Base-by-base conservation (phyloP, 1,140 invertebrate species). In the Luehdorfia chinensis region DNA sequence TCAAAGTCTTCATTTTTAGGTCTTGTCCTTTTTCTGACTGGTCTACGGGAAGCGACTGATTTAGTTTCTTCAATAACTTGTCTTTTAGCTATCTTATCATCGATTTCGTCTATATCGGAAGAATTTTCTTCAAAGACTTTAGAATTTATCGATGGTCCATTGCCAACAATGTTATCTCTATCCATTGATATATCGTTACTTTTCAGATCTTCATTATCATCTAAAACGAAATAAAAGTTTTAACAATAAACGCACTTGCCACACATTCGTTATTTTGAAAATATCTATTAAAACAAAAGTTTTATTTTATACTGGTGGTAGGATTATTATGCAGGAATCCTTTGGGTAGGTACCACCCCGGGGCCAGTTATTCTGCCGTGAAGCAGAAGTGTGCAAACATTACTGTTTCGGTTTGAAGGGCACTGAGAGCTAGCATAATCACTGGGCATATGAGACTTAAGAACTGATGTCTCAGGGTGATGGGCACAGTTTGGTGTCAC, bases 1-100 rank as follows among this genome's bases (percentile, higher is more conserved):
- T 92, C 90, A 70, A 92, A 93, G 76, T 93, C 91, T 55, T 91
- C 89, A 62, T 90, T 89, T 46, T 91, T 87, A 1, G 87, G 87
- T 73, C 90, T 92, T 2, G 90, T 87, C 31, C 90, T 89, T 66
- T 91, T 92, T 19, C 92, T 85, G 5, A 90, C 87, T 4, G 91
- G 91, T 55, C 92, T 75, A 18, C 75, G 59, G 6, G 77, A 76
- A 45, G 65, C 63, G 11, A 74, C 50, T 6, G 71, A 62, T 15
- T 61, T 33, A n/a, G 47, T 34, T 21, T 50, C 39, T 7, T 63
- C 60, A 19, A 31, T 14, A n/a, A 44, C 47, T 33, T 36, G 39
- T 4, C 49, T 63, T 58, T 76, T 83, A 21, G 31, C 19, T 25
- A 50, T 48, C 47, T 72, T 83, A 2, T 84, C 80, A 5, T 72